A percentile compares a stretch with the other conserved stretches of the same genome.
phyloP scores from a whole-genome alignment of 2,797 vertebrate species.

The Sebastes vulpes region DNA sequence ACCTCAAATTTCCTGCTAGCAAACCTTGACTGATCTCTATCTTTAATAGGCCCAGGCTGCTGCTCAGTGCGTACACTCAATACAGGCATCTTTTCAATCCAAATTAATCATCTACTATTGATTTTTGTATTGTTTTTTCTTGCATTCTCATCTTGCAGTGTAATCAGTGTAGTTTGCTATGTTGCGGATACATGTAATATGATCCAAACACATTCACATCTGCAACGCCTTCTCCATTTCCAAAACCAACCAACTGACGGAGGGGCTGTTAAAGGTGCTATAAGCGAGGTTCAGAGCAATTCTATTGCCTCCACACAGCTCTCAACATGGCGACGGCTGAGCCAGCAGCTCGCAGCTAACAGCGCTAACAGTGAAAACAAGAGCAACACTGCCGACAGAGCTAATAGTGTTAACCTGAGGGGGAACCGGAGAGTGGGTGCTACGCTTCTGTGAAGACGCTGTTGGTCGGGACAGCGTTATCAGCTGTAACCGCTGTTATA shows the following conservation, averaged over 20 bases:
- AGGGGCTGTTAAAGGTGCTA: not conserved
- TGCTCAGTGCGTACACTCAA: not conserved
- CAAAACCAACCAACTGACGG: not conserved
- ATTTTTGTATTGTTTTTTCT: not conserved
- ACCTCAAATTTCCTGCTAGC: not conserved
- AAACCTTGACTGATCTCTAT: slow-evolving; percentile 1
- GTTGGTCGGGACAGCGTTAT: no score
- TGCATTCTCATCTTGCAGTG: not conserved
- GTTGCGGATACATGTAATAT: not conserved
- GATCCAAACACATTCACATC: not conserved
- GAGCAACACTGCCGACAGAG: no score
- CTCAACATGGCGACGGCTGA: no score
- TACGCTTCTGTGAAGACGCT: no score
- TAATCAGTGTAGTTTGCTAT: not conserved
- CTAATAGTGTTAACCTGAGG: no score
- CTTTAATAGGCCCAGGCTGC: not conserved
- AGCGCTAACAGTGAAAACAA: no score
- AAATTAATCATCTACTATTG: not conserved
- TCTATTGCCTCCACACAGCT: no score
- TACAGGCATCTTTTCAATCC: not conserved
- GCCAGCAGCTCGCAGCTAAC: no score
- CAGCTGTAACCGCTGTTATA: no score
- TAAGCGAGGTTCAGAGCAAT: not conserved
- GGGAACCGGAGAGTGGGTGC: no score
- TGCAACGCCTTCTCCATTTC: not conserved